Base-by-base conservation (phyloP, 2,797 vertebrate genomes). In the Gymnoscopelus microlampas region DNA sequence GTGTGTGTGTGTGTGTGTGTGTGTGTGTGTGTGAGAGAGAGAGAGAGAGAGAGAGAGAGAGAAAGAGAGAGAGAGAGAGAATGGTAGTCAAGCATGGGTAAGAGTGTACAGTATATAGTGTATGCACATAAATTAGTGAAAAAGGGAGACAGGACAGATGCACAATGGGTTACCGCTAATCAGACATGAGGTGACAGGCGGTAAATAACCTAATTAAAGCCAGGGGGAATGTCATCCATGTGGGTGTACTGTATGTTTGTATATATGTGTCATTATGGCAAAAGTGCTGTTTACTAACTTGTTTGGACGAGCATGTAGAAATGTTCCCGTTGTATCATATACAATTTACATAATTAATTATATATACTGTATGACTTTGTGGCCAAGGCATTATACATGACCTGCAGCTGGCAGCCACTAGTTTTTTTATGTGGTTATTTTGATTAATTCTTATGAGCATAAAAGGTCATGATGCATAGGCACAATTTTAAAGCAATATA, bases 171-270 rank as follows among this genome's bases (percentile, higher is more conserved):
- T 69, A 59, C 4, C 26, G 13, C 12, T 55, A 60, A 66, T 60
- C 60, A 73, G 51, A 73, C 59, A 23, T 53, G 60, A 71, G 56
- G 44, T 2, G 9, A 81, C 58, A 55, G 64, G 54, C 35, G n/a
- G 60, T 54, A 63, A 73, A 69, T 47, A 62, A 55, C 49, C 26
- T 39, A 51, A 63, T 74, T 69, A 50, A 7, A 53, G n/a, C 55
- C 60, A 4, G 12, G 53, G 8, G 47, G 14, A 1, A 23, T 51
- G 50, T 3, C 50, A 51, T 51, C 50, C n/a, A 6, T 51, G 39
- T 44, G 77, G 32, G 61, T 65, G 11, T 70, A 47, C 63, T 26
- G 60, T 67, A 10, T 4, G 23, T 53, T 9, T 14, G 26, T 53
- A 39, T 50, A 62, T 3, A 60, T 12, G 9, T 56, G 59, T 73